Evolutionary conservation across 1,140 invertebrate species (phyloP).

Genomic region (Panagrolaimus sp.): DNA sequence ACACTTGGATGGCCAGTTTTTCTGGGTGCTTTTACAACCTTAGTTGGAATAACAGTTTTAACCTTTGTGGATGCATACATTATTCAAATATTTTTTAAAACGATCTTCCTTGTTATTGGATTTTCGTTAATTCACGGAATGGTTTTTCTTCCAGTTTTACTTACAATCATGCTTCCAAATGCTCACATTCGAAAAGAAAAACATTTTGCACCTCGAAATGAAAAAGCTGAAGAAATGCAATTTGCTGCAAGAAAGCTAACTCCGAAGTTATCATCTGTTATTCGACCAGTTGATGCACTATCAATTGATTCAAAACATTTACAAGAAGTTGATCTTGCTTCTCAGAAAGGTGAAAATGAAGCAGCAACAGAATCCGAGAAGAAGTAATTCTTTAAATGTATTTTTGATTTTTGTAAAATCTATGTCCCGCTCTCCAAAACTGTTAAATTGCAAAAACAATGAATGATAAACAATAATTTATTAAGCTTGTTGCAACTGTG

Average conservation of each 20-base stretch:
- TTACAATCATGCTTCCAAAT: conserved; percentile 36
- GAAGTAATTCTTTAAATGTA: too few species aligned
- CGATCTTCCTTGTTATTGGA: conserved; percentile 46
- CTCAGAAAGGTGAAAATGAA: too few species aligned
- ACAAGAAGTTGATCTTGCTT: not conserved
- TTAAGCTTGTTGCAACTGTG: too few species aligned
- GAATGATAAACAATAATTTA: too few species aligned
- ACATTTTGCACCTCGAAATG: not conserved
- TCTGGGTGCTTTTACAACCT: conserved; percentile 62
- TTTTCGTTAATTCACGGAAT: conserved; percentile 49
- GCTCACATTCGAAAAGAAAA: not conserved
- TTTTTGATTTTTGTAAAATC: too few species aligned
- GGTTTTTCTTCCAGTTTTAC: conserved; percentile 40
- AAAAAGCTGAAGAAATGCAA: not conserved
- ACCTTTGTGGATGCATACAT: conserved; percentile 55
- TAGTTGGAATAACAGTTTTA: conserved; percentile 55
- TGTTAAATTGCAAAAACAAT: too few species aligned
- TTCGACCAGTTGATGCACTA: not conserved
- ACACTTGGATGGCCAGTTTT: conserved; percentile 73
- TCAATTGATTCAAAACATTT: not conserved
- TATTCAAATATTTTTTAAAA: conserved; percentile 52
- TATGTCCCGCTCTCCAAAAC: too few species aligned
- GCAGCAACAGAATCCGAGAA: too few species aligned
- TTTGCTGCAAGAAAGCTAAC: too few species aligned
- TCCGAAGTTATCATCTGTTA: too few species aligned